These are phyloP conservation scores for Poecilobothrus nobilitatus DNA, from an alignment of 2,888 invertebrate species.

Conservation along the genomic window DNA sequence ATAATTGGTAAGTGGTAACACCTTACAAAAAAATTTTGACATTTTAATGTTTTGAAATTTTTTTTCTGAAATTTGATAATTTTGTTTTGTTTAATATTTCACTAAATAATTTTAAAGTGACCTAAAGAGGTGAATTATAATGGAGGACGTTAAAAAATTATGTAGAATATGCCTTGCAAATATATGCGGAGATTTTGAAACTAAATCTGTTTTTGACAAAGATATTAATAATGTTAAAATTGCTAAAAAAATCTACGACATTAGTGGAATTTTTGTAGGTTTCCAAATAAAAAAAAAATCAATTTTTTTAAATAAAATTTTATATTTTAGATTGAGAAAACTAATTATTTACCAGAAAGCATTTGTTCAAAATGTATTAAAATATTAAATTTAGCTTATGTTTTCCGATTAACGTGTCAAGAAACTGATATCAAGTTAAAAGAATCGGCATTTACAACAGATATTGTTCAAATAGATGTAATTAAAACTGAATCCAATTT, in stretches of 20 bases:
- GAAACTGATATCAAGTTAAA: neutral
- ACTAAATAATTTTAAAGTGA: neutral
- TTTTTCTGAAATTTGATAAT: too few species aligned
- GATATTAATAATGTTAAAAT: neutral
- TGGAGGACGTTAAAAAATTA: neutral
- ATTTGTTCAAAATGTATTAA: neutral
- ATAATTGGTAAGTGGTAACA: too few species aligned
- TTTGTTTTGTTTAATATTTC: too few species aligned
- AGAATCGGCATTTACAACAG: neutral
- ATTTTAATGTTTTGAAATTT: neutral
- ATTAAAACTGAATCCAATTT: neutral
- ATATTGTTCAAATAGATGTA: neutral
- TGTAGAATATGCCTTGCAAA: neutral
- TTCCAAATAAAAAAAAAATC: too few species aligned
- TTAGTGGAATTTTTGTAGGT: neutral
- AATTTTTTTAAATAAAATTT: neutral
- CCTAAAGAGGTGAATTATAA: neutral
- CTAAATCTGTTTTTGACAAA: neutral
- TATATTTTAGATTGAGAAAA: neutral
- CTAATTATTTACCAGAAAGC: neutral
- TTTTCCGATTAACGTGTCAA: neutral
- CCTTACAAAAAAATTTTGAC: too few species aligned
- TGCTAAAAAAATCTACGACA: neutral
- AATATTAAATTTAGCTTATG: neutral
- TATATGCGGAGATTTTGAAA: neutral